Percentiles rank a stretch among this genome's conserved stretches.
Conservation (phyloP, 2,113 vertebrate species). For the Butastur rufipennis region DNA sequence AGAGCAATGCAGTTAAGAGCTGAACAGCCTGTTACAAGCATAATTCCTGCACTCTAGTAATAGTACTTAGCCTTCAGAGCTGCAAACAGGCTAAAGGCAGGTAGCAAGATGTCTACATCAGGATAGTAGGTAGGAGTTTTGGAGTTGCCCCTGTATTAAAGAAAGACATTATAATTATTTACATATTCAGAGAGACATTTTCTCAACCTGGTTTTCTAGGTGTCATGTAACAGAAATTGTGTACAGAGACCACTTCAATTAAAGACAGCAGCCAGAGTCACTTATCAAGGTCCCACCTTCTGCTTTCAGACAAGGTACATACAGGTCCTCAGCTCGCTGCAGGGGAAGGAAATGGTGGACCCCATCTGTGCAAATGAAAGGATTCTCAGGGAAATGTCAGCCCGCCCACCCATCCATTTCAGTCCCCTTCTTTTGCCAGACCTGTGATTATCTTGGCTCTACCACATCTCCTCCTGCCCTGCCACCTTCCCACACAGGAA, state of each 20-base stretch:
- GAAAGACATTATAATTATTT: not conserved
- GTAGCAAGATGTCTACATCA: not conserved
- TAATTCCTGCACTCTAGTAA: fast-evolving
- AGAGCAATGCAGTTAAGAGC: not conserved
- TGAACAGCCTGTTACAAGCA: not conserved
- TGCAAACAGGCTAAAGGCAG: not conserved
- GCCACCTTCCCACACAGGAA: not conserved
- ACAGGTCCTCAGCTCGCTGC: not conserved
- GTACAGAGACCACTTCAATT: no score
- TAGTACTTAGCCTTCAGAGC: not conserved
- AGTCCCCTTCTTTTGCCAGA: not conserved
- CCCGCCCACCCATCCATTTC: not conserved
- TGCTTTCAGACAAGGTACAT: fast-evolving
- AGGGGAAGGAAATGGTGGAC: not conserved
- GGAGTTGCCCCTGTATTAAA: not conserved
- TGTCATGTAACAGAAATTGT: not conserved
- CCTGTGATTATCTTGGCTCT: not conserved
- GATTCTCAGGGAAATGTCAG: not conserved
- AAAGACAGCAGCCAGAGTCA: not conserved
- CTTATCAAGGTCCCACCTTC: not conserved
- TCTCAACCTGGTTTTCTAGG: not conserved
- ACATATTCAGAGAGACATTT: not conserved
- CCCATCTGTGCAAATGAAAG: not conserved
- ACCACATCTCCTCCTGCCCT: fast-evolving
- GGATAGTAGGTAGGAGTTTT: fast-evolving